Conservation (phyloP, 1,140 invertebrate genomes). For the Rhyzopertha dominica region DNA sequence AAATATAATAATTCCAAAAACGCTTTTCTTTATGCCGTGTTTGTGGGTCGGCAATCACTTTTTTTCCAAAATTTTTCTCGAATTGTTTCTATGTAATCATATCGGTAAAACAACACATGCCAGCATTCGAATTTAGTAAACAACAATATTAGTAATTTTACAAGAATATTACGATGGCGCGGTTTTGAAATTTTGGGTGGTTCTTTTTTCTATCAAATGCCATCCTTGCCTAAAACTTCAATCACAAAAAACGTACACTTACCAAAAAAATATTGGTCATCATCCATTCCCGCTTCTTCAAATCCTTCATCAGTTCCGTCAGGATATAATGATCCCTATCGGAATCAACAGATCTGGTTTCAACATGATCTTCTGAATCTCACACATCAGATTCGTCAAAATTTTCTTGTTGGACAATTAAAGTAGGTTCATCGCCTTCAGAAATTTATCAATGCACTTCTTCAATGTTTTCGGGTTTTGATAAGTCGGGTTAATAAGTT, state of each 20-base stretch:
- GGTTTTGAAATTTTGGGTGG: background rate
- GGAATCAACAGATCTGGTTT: too few species aligned
- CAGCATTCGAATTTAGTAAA: too few species aligned
- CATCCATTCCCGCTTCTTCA: background rate
- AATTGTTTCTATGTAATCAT: background rate
- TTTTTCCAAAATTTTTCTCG: background rate
- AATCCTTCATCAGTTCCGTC: too few species aligned
- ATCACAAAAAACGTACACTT: background rate
- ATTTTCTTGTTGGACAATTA: too few species aligned
- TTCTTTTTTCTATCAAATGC: background rate
- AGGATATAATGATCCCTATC: constrained; percentile 1
- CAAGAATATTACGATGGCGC: constrained; percentile 1
- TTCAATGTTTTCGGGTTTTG: too few species aligned
- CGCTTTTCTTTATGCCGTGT: background rate
- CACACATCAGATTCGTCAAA: constrained; percentile 1
- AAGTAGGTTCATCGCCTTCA: too few species aligned
- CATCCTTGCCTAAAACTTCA: constrained; percentile 1
- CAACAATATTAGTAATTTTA: background rate
- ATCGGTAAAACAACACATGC: too few species aligned
- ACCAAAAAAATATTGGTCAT: background rate
- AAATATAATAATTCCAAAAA: background rate
- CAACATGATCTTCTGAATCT: background rate
- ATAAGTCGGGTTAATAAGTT: too few species aligned
- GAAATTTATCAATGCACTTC: too few species aligned
- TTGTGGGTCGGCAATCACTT: background rate